Evolutionary conservation across 2,888 invertebrate genomes (phyloP), one percentile per base, ranked within the genome.

Genomic region (Copidosoma aretas): DNA sequence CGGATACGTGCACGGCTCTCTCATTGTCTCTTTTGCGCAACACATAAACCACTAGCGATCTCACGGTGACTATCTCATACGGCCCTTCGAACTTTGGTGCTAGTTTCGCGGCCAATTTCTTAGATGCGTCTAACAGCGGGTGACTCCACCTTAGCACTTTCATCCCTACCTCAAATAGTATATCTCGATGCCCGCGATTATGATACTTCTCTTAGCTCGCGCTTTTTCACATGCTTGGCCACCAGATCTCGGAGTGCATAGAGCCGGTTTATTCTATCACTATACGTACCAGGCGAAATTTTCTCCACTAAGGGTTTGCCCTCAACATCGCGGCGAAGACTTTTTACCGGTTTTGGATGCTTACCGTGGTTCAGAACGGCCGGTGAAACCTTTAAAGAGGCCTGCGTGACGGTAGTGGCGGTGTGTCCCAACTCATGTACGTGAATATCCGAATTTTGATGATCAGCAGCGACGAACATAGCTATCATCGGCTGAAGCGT

Each of bases 401-500:
- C 24, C 17, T 64, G 64, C 0, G 15, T 43, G 10, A 53, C 46
- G 0, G 64, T 64, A 14, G 64, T 68, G 0, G 60, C 51, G 0
- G 59, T 49, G 14, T 64, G 60, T 1, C 60, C n/a, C 15, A 64
- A 49, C 15, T 64, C 59, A 1, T 39, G 60, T 1, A 68, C 1
- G 24, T 68, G 56, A 1, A 10, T 1, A 46, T 60, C 68, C 64
- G 60, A 64, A 59, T 32, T 4, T 39, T 43, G n/a, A 21, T 60
- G 59, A 17, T 64, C 64, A 17, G 8, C 22, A 2, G 12, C 19
- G 0, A 68, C 46, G n/a, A 54, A 68, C 15, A 32, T 21, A 1
- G 64, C 59, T 12, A 68, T 63, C 59, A 24, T 68, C 17, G 63
- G 60, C n/a, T 60, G 53, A 2, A 63, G 19, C 1, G 53, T 46